These are phyloP conservation scores for Catharus minimus DNA, from an alignment of 2,113 vertebrate species.

Conservation along the genomic window DNA sequence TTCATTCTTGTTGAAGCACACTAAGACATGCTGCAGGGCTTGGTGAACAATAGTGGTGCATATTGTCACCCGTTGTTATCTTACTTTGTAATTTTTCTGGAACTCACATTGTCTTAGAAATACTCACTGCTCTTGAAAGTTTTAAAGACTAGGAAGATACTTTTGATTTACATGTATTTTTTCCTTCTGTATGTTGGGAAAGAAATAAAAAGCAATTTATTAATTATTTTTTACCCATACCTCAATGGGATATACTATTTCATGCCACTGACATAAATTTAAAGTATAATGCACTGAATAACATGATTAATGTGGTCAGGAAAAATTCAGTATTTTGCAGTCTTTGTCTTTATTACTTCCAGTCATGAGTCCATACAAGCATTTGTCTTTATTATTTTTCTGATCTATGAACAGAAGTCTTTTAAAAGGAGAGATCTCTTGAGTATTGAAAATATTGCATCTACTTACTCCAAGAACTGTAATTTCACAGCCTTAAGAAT, in stretches of 20 bases:
- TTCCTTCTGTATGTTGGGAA: not conserved
- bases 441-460: not conserved
- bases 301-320: not conserved
- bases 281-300: not conserved
- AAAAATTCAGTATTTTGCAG: not conserved
- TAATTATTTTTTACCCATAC: not conserved
- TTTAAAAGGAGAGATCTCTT: not conserved
- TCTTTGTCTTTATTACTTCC: conserved; percentile 5
- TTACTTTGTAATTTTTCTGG: not conserved
- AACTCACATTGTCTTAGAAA: not conserved
- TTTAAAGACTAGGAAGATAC: not conserved
- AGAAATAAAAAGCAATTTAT: not conserved
- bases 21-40: not conserved
- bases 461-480: not conserved
- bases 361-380: not conserved
- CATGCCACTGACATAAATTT: not conserved
- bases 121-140: not conserved
- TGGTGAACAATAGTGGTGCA: not conserved
- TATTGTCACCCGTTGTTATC: not conserved
- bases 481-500: not conserved
- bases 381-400: conserved; percentile 22
- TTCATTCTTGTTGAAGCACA: not conserved
- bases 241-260: not conserved
- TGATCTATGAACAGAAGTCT: not conserved
- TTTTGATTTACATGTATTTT: not conserved